These are phyloP conservation scores for Venustaconcha ellipsiformis DNA, from an alignment of 1,140 invertebrate species.

Conservation along the genomic window DNA sequence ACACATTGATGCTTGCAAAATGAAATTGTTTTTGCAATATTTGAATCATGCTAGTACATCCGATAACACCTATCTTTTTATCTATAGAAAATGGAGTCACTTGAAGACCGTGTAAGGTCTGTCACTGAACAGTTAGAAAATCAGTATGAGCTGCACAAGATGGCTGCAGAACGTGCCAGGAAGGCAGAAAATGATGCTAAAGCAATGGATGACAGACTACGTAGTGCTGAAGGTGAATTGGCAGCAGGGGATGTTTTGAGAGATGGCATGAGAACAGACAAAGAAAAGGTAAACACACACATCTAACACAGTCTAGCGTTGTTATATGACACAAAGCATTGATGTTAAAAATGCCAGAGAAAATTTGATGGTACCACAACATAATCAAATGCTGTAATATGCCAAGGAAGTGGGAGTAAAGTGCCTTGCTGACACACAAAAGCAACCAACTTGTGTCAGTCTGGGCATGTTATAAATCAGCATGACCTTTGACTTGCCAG, in stretches of 20 bases:
- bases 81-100: constrained; percentile 53
- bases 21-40: neutral
- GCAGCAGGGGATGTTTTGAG: constrained; percentile 64
- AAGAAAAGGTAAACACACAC: constrained; percentile 58
- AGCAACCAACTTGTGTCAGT: too few relatives aligned
- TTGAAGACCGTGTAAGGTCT: constrained; percentile 61
- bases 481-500: too few relatives aligned
- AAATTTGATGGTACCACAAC: too few relatives aligned
- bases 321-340: too few relatives aligned
- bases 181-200: constrained; percentile 52
- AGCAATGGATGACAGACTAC: constrained; percentile 58
- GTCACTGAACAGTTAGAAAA: constrained; percentile 63
- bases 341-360: too few relatives aligned
- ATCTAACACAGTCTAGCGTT: neutral
- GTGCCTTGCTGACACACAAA: too few relatives aligned
- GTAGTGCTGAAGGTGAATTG: constrained; percentile 62
- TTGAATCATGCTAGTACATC: neutral
- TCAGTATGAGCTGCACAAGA: constrained; percentile 58
- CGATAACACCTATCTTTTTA: neutral
- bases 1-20: neutral
- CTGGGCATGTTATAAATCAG: too few relatives aligned
- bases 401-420: too few relatives aligned
- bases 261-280: constrained; percentile 64
- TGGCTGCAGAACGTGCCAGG: constrained; percentile 48
- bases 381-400: too few relatives aligned